Base-by-base conservation (phyloP, 1,140 invertebrate species). In the Vanessa tameamea region DNA sequence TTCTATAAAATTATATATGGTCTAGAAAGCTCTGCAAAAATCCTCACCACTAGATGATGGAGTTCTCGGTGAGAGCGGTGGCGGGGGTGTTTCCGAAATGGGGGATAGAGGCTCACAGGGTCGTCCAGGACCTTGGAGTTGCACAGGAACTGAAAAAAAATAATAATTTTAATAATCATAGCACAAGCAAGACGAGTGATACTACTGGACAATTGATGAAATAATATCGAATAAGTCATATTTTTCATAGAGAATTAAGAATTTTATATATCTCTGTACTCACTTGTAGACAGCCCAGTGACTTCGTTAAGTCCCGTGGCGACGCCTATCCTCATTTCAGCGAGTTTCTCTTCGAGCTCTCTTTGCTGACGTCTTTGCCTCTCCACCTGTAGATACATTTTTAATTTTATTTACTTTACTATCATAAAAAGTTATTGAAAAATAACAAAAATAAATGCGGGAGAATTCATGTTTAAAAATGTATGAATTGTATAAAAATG, bases 71-170 rank as follows among this genome's bases (percentile, higher is more conserved):
- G 95, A 90, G 73, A 94, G 87, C 57, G 95, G 94, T 6, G 95
- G 95, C 0, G 95, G 95, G 13, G 96, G 95, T 15, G 96, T 96
- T 81, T 96, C 96, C 5, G 93, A 94, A 73, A 92, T 92, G 0
- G 91, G 91, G 0, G 89, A 91, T 6, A 92, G 72, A 0, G 85
- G 94, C 92, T 92, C 90, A 23, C 82, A 80, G 8, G 88, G 89
- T 81, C 90, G 87, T 0, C 90, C 90, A 0, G 90, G 87, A 0
- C 89, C 90, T 86, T 92, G 90, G 14, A 89, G 70, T 75, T 92
- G 90, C 3, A 90, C 87, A 69, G 90, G 87, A 66, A 88, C 90
- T 92, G 76, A 37, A 79, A 79, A 23, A 64, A 67, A 53, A 43
- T 31, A 0, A 31, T 31, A 31, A 31, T 31, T 31, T 3, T 31